phyloP scores from a whole-genome alignment of 92 coral and sea anemone genomes.

The Phenganax marumi region DNA sequence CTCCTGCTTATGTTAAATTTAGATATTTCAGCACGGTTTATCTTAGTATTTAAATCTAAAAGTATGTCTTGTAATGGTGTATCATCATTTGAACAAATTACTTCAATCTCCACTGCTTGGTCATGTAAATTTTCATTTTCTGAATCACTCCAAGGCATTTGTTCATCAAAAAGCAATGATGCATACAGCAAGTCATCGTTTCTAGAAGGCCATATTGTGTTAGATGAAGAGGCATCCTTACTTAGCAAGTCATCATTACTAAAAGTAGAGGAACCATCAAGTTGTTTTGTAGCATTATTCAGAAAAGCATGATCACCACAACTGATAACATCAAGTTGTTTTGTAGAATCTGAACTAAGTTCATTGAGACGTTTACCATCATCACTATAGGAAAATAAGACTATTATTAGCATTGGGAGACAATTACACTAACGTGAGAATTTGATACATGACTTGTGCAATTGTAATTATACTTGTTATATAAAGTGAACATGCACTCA shows the following conservation, averaged over 20 bases:
- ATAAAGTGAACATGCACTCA: too few relatives aligned
- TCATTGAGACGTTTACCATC: not conserved
- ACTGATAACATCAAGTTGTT: too few relatives aligned
- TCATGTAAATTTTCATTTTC: not conserved
- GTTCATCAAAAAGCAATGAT: constrained; percentile 15
- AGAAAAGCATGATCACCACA: too few relatives aligned
- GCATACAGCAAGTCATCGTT: constrained; percentile 6
- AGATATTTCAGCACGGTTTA: constrained; percentile 23
- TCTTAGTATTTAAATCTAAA: not conserved
- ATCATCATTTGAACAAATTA: not conserved
- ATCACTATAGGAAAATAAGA: not conserved
- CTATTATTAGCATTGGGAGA: too few relatives aligned
- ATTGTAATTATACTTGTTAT: too few relatives aligned
- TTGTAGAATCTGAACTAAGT: not conserved
- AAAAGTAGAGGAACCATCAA: not conserved
- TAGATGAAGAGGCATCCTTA: not conserved
- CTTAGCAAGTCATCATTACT: not conserved
- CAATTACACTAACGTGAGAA: too few relatives aligned
- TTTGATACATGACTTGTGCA: too few relatives aligned
- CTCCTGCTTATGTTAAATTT: too few relatives aligned
- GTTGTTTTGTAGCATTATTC: too few relatives aligned
- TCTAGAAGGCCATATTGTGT: not conserved
- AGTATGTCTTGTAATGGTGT: not conserved
- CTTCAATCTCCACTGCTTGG: not conserved
- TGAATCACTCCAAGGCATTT: not conserved